Evolutionary conservation across 2,797 vertebrate genomes (phyloP), one percentile per base, ranked within the genome.

Genomic region (Clarias pachynema): DNA sequence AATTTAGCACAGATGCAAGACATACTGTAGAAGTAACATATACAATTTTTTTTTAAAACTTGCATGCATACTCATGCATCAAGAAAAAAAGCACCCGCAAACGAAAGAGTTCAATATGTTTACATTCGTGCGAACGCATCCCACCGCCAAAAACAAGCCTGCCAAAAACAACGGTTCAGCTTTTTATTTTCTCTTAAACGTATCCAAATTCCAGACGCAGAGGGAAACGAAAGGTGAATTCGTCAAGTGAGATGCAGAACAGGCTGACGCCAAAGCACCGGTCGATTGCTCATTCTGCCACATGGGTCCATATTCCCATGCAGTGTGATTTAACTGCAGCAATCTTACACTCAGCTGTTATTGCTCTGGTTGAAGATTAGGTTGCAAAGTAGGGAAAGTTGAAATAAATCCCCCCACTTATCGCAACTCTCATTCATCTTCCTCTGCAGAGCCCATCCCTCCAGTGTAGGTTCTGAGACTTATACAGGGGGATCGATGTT

Each of bases 271-370:
- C 85, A 82, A 15, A 40, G 86, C 65, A 66, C 44, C 84, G 81
- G 91, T 68, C 82, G 84, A 90, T 85, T 85, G 57, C 34, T 74
- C 60, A 79, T 77, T 73, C 56, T 74, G 87, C 86, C 86, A 82
- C 57, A 85, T 75, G 59, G 60, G 15, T 84, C 49, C 68, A 63
- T 87, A 87, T 85, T 86, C 72, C 77, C 56, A 49, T 26, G 78
- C 86, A 81, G 88, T 91, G 60, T 92, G 89, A 91, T 93, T 93
- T 92, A 90, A 89, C 84, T 86, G 57, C 79, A 89, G 85, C 86
- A 78, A 18, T 90, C 82, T 73, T 87, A 84, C 65, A 63, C 20
- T 86, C 31, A 82, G 81, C n/a, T 74, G 87, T 79, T 86, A 72
- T 84, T 82, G 66, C 37, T 34, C 40, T 59, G 24, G 29, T 31